phyloP scores from a whole-genome alignment of 2,113 vertebrate species.

The Nipponia nippon region DNA sequence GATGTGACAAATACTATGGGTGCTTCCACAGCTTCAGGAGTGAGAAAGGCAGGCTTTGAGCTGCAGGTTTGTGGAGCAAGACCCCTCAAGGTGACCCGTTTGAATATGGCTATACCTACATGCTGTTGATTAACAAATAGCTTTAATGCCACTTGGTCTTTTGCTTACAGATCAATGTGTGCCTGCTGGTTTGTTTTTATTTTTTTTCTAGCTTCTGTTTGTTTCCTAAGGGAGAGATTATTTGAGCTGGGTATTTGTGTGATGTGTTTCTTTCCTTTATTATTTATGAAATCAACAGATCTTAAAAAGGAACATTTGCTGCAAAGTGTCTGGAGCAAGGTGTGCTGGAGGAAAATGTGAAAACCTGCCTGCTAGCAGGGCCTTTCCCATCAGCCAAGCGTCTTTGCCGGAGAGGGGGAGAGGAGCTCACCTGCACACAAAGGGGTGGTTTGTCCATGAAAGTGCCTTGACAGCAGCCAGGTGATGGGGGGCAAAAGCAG shows the following conservation, averaged over 20 bases:
- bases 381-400: not conserved
- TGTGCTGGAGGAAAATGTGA: not conserved
- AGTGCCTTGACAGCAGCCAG: not conserved
- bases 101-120: not conserved
- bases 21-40: not conserved
- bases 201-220: not conserved
- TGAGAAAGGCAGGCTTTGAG: not conserved
- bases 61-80: not conserved
- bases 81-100: not conserved
- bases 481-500: not conserved
- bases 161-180: not conserved
- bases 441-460: not conserved
- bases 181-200: not conserved
- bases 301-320: not conserved
- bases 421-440: not conserved
- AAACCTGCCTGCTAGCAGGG: rapidly evolving
- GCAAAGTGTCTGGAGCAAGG: not conserved
- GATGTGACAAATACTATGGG: not conserved
- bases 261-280: conserved; percentile 15
- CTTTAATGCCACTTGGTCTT: not conserved
- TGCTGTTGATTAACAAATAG: not conserved
- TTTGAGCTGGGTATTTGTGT: conserved; percentile 12
- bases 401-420: not conserved
- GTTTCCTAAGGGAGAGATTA: not conserved
- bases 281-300: conserved; percentile 43